Conservation (phyloP, 2,888 invertebrate species). For the Chydorus sphaericus region DNA sequence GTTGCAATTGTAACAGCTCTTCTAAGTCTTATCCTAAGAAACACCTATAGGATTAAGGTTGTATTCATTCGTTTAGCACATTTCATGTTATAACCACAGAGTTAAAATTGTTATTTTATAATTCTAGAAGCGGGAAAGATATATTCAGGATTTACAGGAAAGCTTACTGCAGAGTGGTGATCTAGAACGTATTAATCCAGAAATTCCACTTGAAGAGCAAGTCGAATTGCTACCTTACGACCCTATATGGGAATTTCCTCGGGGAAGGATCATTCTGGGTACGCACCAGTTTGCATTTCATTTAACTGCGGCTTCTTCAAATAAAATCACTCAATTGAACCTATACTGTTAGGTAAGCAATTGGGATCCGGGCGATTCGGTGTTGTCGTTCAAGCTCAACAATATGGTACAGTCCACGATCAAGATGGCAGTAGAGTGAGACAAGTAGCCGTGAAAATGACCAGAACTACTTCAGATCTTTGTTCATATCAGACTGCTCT, state of each 20-base stretch:
- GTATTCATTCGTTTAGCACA: no score
- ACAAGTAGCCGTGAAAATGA: slow-evolving; percentile 89
- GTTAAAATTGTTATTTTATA: no score
- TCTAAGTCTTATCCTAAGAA: no score
- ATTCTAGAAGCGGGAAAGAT: no score
- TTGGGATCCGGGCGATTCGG: not conserved
- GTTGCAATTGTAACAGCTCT: no score
- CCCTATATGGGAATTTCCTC: not conserved
- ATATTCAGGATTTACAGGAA: no score
- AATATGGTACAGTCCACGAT: slow-evolving; percentile 26
- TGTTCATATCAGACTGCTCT: slow-evolving; percentile 72
- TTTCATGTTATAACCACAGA: no score
- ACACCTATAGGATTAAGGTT: no score
- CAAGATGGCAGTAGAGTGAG: slow-evolving; percentile 33
- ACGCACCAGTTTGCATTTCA: not conserved
- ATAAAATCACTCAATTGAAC: not conserved
- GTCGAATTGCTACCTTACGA: slow-evolving; percentile 5
- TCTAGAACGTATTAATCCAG: slow-evolving; percentile 67
- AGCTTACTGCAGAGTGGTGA: no score
- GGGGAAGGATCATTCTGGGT: not conserved
- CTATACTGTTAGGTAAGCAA: not conserved
- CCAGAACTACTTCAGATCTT: slow-evolving; percentile 69
- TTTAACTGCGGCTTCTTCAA: not conserved
- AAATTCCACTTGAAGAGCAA: slow-evolving; percentile 45
- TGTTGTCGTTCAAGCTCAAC: not conserved